Conservation (phyloP, 2,888 invertebrate genomes). For the Apocheima hispidaria region DNA sequence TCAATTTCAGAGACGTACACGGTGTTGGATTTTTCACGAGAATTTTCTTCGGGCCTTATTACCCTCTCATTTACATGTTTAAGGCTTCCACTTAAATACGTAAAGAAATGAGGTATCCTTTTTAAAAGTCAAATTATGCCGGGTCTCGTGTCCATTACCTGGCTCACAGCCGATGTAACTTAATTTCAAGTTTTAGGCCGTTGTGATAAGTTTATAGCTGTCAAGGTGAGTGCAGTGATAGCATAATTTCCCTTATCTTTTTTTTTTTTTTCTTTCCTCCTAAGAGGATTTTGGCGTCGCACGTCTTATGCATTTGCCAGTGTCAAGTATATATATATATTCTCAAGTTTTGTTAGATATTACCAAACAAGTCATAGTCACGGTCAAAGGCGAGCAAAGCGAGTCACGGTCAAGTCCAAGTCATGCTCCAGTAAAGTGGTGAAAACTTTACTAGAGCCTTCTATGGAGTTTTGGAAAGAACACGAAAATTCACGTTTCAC, state of each 20-base stretch:
- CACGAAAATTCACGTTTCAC: no score
- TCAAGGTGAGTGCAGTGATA: slow-evolving; percentile 17
- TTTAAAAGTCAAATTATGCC: slow-evolving; percentile 36
- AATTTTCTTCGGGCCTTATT: slow-evolving; percentile 30
- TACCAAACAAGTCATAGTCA: no score
- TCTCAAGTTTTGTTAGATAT: no score
- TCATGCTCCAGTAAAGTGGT: no score
- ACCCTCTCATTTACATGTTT: slow-evolving; percentile 34
- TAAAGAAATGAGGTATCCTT: slow-evolving; percentile 36
- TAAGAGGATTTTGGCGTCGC: no score
- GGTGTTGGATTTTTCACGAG: slow-evolving; percentile 26
- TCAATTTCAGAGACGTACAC: slow-evolving; percentile 23
- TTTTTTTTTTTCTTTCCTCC: neutral
- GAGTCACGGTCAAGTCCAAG: no score
- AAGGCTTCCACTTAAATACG: slow-evolving; percentile 36
- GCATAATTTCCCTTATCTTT: slow-evolving; percentile 2
- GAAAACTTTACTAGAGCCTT: no score
- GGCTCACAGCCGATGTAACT: slow-evolving; percentile 25
- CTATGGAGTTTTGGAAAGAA: no score
- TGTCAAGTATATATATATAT: no score
- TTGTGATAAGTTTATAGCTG: slow-evolving; percentile 6
- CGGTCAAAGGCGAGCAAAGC: no score
- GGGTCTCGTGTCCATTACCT: slow-evolving; percentile 29
- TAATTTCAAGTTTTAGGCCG: slow-evolving; percentile 24
- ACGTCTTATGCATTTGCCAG: no score